phyloP scores from a whole-genome alignment of 2,113 vertebrate species.

The Alethe diademata region DNA sequence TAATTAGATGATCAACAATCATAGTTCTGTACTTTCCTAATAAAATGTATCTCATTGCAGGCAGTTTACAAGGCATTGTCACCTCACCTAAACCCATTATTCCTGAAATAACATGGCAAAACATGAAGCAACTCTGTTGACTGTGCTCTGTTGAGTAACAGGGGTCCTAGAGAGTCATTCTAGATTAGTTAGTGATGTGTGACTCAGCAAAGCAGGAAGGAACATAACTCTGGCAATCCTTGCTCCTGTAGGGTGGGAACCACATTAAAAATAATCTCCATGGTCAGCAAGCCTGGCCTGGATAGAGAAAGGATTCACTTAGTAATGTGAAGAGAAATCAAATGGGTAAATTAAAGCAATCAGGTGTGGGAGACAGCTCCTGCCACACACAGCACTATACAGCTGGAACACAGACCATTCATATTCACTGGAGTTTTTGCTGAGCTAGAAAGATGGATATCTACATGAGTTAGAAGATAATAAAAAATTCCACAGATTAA shows the following conservation, averaged over 20 bases:
- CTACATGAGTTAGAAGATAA: neutral
- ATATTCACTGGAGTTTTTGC: neutral
- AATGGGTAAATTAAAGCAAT: neutral
- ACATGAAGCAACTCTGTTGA: neutral
- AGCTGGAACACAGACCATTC: neutral
- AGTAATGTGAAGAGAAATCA: neutral
- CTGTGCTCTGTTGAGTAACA: neutral
- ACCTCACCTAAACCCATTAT: neutral
- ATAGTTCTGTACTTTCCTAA: neutral
- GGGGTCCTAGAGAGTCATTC: neutral
- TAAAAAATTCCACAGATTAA: neutral
- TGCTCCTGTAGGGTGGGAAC: neutral
- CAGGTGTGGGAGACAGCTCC: neutral
- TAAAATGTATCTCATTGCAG: neutral
- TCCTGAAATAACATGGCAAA: neutral
- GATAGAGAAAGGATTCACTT: neutral
- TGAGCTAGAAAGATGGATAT: neutral
- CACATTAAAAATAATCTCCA: neutral
- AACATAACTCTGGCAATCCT: neutral
- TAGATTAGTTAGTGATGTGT: neutral
- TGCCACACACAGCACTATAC: neutral
- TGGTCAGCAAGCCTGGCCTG: neutral
- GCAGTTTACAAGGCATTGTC: neutral
- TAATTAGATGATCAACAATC: neutral
- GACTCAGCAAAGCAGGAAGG: neutral